Evolutionary conservation across 2,797 vertebrate species (phyloP).

Genomic region (Steatocranus sp.): DNA sequence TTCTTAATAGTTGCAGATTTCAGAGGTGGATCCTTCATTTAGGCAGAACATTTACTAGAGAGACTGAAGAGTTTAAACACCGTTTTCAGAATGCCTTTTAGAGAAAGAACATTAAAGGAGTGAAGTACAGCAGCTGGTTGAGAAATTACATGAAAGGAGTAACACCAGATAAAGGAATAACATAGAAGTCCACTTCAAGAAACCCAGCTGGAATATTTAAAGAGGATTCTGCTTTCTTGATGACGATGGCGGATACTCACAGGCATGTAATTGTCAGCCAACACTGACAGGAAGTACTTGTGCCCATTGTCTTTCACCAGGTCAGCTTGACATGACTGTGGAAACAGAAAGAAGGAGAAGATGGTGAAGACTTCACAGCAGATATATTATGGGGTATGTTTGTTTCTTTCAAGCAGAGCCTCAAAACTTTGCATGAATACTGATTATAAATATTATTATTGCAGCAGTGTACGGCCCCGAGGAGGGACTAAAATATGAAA

Average conservation of each 20-base stretch:
- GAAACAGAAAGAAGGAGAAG: not conserved
- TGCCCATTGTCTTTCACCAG: slow-evolving; percentile 98
- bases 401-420: not conserved
- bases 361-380: not conserved
- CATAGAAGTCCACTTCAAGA: not conserved
- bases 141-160: not conserved
- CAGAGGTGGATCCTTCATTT: not conserved
- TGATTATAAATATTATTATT: not conserved
- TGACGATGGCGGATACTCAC: slow-evolving; percentile 73
- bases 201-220: not conserved
- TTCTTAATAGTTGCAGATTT: not conserved
- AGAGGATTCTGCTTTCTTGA: no score
- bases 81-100: not conserved
- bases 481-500: not conserved
- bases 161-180: not conserved
- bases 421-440: not conserved
- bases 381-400: not conserved
- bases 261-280: slow-evolving; percentile 97
- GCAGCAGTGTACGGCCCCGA: not conserved
- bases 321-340: slow-evolving; percentile 94
- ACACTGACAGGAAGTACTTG: slow-evolving; percentile 97
- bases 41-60: not conserved
- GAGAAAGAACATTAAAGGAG: not conserved
- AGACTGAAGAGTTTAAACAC: not conserved
- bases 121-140: rapidly evolving